Evolutionary conservation across 1,140 invertebrate genomes (phyloP).

Genomic region (Temnothorax curvispinosus): DNA sequence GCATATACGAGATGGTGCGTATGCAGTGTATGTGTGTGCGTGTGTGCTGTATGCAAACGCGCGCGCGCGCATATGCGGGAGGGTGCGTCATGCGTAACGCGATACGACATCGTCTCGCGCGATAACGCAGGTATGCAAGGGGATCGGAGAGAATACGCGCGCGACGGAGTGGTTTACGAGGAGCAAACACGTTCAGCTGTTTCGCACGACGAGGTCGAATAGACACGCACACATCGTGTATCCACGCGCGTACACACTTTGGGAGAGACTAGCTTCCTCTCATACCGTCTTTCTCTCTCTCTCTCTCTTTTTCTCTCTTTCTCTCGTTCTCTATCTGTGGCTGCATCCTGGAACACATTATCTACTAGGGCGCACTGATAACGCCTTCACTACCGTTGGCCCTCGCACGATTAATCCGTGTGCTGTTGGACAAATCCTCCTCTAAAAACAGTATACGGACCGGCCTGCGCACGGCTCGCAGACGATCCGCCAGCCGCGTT

Average conservation of each 20-base stretch:
- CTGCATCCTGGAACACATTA: slow-evolving; percentile 73
- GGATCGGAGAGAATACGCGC: slow-evolving; percentile 47
- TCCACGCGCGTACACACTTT: background rate
- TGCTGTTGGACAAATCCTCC: slow-evolving; percentile 66
- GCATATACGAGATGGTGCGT: background rate
- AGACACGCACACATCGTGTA: slow-evolving; percentile 43
- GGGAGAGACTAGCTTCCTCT: slow-evolving; percentile 19
- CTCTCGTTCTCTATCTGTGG: slow-evolving; percentile 40
- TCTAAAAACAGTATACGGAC: slow-evolving; percentile 69
- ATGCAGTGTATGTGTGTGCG: too few species aligned
- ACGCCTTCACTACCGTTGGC: slow-evolving; percentile 54
- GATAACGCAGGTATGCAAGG: slow-evolving; percentile 65
- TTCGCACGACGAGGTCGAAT: slow-evolving; percentile 66
- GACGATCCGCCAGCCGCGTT: slow-evolving; percentile 65
- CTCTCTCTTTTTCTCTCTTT: slow-evolving; percentile 29
- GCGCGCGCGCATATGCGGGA: background rate
- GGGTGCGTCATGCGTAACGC: slow-evolving; percentile 32
- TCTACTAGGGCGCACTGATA: slow-evolving; percentile 72
- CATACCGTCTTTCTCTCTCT: background rate
- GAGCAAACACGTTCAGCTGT: slow-evolving; percentile 72
- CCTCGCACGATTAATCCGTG: slow-evolving; percentile 69
- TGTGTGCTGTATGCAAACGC: too few species aligned
- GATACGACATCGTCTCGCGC: slow-evolving; percentile 50
- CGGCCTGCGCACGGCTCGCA: slow-evolving; percentile 34
- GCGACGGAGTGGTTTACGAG: slow-evolving; percentile 73